Evolutionary conservation across 2,888 invertebrate species (phyloP).

Genomic region (Acleris cristana): DNA sequence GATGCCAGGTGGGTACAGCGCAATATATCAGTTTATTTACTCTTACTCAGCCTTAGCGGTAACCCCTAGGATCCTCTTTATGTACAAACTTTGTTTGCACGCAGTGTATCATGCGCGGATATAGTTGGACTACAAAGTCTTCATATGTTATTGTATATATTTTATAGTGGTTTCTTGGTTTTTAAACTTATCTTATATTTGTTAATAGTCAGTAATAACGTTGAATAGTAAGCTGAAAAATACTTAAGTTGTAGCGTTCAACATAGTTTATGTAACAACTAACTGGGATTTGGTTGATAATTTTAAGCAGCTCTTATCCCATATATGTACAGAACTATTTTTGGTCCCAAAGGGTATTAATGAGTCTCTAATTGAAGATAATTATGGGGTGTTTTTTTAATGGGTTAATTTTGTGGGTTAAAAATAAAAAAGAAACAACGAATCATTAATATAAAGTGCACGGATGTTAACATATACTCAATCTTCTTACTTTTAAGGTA

Average conservation of each 20-base stretch:
- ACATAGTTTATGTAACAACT: neutral
- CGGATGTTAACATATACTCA: no score
- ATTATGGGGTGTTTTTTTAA: no score
- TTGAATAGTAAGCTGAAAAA: no score
- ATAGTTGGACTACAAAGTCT: neutral
- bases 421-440: no score
- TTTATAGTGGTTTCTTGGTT: neutral
- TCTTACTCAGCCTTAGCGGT: neutral
- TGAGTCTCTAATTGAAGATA: no score
- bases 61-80: constrained; percentile 10
- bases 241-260: neutral
- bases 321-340: no score
- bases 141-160: neutral
- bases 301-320: no score
- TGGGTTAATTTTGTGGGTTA: no score
- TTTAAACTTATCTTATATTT: neutral
- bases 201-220: neutral
- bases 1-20: constrained; percentile 84
- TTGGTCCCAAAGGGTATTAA: no score
- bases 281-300: no score
- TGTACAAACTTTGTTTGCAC: constrained; percentile 6
- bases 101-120: constrained; percentile 1
- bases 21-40: constrained; percentile 1
- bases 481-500: no score
- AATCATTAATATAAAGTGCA: no score